These are phyloP conservation scores for Lithobates pipiens DNA, from an alignment of 2,797 vertebrate species.

Conservation along the genomic window DNA sequence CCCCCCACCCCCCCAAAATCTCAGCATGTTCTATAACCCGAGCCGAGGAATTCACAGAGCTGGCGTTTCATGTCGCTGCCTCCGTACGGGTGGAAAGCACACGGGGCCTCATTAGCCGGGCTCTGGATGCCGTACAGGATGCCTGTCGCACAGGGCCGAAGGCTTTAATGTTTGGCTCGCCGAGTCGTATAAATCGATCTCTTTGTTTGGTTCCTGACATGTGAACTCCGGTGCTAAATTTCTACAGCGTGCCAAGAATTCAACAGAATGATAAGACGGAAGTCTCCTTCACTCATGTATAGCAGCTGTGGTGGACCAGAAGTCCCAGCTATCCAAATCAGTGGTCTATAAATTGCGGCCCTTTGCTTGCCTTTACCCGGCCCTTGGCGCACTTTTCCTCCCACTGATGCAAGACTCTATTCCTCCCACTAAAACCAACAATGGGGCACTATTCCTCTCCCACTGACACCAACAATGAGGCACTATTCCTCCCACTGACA, in stretches of 20 bases:
- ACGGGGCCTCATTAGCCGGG: constrained; percentile 34
- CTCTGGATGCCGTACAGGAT: background rate
- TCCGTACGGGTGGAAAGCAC: constrained; percentile 17
- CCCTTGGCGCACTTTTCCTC: too few species aligned
- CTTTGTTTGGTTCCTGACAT: constrained; percentile 12
- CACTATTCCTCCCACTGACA: too few species aligned
- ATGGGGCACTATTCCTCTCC: too few species aligned
- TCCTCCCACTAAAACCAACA: too few species aligned
- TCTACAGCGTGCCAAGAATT: too few species aligned
- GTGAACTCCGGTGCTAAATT: background rate
- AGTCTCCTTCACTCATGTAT: too few species aligned
- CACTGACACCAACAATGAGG: too few species aligned
- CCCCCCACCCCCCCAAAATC: constrained; percentile 4
- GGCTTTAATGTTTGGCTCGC: constrained; percentile 8
- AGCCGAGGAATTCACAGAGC: constrained; percentile 27
- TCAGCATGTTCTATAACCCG: constrained; percentile 54
- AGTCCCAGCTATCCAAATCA: background rate
- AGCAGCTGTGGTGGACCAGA: background rate
- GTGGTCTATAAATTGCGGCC: too few species aligned
- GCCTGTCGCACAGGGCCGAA: background rate
- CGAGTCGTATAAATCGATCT: background rate
- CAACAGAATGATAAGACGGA: too few species aligned
- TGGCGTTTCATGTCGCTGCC: constrained; percentile 34
- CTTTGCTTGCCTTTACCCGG: too few species aligned
- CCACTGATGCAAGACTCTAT: too few species aligned